Conservation (phyloP, 2,888 invertebrate species). For the Melangyna quadrimaculata region DNA sequence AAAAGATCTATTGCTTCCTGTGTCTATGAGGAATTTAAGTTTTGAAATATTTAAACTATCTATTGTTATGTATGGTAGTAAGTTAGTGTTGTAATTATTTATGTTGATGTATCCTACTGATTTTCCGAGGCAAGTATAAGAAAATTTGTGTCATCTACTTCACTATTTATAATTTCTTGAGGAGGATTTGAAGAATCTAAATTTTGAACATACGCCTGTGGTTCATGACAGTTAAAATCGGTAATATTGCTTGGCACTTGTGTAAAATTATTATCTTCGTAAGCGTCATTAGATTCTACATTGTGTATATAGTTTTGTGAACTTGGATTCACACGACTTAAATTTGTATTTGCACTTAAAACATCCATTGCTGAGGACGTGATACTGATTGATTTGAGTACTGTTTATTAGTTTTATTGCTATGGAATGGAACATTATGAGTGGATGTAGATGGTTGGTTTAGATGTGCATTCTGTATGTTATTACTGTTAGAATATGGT, state of each 20-base stretch:
- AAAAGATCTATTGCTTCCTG: slow-evolving; percentile 49
- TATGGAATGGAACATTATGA: neutral
- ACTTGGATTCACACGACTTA: neutral
- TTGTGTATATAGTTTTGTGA: slow-evolving; percentile 17
- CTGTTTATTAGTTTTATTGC: neutral
- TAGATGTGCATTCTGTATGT: neutral
- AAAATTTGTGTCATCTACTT: slow-evolving; percentile 69
- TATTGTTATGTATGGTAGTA: slow-evolving; percentile 41
- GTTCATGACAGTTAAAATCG: neutral
- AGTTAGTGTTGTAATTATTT: slow-evolving; percentile 40
- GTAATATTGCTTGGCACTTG: neutral
- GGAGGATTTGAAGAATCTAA: neutral
- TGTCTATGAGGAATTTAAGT: slow-evolving; percentile 47
- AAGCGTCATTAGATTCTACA: neutral
- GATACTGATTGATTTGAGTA: neutral
- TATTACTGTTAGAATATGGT: neutral
- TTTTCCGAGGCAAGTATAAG: slow-evolving; percentile 53
- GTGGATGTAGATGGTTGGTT: neutral
- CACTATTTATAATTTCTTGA: neutral
- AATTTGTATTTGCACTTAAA: slow-evolving; percentile 24
- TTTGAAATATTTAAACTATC: slow-evolving; percentile 2
- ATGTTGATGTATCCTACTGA: slow-evolving; percentile 57
- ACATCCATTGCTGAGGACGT: slow-evolving; percentile 1
- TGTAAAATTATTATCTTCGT: neutral
- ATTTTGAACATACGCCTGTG: slow-evolving; percentile 2